phyloP scores from a whole-genome alignment of 2,797 vertebrate species.

The Todus mexicanus region DNA sequence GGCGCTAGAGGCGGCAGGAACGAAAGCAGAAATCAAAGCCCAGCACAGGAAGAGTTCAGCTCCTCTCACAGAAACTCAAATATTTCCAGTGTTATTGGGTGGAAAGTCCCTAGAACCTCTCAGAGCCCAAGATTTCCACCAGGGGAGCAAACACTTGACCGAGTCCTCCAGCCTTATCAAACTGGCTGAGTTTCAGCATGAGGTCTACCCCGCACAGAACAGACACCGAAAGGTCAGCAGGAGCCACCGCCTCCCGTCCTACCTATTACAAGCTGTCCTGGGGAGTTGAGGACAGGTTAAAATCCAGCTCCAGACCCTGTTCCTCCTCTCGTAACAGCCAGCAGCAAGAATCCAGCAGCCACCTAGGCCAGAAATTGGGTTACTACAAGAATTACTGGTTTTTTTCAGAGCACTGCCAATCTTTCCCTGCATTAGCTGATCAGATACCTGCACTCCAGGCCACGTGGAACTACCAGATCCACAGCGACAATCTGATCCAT shows the following conservation, averaged over 20 bases:
- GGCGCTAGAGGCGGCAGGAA: not conserved
- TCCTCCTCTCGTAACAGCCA: not conserved
- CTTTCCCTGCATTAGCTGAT: not conserved
- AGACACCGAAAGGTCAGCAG: not conserved
- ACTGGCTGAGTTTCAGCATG: not conserved
- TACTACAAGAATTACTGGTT: not conserved
- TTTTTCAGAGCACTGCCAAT: not conserved
- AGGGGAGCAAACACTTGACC: not conserved
- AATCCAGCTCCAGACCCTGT: not conserved
- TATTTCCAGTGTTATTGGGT: not conserved
- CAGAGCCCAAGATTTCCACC: not conserved
- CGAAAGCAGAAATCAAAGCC: not conserved
- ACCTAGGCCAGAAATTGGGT: not conserved
- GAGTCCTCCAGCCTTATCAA: not conserved
- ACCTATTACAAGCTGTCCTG: not conserved
- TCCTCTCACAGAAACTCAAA: not conserved
- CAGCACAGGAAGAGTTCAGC: not conserved
- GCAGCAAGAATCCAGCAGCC: not conserved
- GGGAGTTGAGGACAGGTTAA: not conserved
- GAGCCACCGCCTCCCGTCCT: not conserved
- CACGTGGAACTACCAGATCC: fast-evolving
- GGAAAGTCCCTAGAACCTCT: not conserved
- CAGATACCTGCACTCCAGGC: not conserved
- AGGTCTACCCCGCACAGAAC: not conserved
- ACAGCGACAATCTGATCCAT: not conserved